phyloP scores from a whole-genome alignment of 2,888 invertebrate genomes.

The Melieria picta region DNA sequence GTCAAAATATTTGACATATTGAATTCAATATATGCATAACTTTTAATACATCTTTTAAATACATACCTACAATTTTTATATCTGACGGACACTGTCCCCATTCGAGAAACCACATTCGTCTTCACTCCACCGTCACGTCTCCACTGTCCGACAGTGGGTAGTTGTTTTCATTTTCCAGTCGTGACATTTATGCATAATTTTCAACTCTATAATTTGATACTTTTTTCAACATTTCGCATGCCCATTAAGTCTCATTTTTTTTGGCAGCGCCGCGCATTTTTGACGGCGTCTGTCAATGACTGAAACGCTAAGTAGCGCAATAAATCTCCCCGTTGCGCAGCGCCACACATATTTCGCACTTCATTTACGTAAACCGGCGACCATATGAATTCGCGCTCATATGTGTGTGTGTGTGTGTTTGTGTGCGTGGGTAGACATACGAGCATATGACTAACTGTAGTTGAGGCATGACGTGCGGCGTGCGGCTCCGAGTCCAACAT shows the following conservation, averaged over 20 bases:
- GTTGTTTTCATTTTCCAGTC: not conserved
- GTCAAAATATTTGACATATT: too few relatives aligned
- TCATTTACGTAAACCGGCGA: constrained; percentile 30
- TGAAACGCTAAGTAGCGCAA: not conserved
- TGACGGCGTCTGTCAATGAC: constrained; percentile 18
- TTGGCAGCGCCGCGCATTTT: not conserved
- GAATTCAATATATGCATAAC: too few relatives aligned
- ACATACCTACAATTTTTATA: too few relatives aligned
- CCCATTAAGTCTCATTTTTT: not conserved
- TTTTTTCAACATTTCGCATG: not conserved
- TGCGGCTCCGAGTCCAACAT: not conserved
- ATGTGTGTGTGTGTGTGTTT: not conserved
- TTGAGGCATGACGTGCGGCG: not conserved
- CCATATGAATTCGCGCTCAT: not conserved
- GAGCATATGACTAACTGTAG: not conserved
- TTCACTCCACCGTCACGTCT: too few relatives aligned
- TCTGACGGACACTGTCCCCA: too few relatives aligned
- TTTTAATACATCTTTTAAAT: too few relatives aligned
- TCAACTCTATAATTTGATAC: not conserved
- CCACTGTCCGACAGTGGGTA: not conserved
- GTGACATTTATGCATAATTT: constrained; percentile 18
- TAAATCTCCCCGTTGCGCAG: not conserved
- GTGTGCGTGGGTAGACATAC: not conserved
- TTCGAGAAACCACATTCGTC: too few relatives aligned
- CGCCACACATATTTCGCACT: constrained; percentile 18